phyloP scores from a whole-genome alignment of 2,888 invertebrate species.

The Cremastobaeus sp. region DNA sequence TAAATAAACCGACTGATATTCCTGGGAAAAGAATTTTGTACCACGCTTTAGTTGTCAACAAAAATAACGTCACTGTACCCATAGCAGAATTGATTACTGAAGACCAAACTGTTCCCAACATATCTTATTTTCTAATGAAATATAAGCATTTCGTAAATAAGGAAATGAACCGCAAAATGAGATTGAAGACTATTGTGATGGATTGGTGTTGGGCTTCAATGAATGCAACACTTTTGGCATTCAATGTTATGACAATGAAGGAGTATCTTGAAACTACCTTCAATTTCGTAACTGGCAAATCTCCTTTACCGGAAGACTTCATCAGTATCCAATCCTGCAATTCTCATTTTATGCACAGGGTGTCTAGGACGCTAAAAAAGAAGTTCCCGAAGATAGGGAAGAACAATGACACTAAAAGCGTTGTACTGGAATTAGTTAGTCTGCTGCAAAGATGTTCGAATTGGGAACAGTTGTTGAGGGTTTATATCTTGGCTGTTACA shows the following conservation, averaged over 20 bases:
- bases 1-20: not conserved
- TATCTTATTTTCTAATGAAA: slow-evolving; percentile 1
- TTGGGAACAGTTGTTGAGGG: not conserved
- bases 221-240: slow-evolving; percentile 5
- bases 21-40: slow-evolving; percentile 1
- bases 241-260: not conserved
- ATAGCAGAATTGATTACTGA: slow-evolving; percentile 21
- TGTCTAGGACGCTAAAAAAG: not conserved
- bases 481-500: not conserved
- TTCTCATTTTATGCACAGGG: slow-evolving; percentile 22
- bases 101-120: slow-evolving; percentile 5
- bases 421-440: slow-evolving; percentile 6
- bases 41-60: slow-evolving; percentile 15
- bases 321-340: slow-evolving; percentile 22
- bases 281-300: not conserved
- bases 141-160: slow-evolving; percentile 4
- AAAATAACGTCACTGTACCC: slow-evolving; percentile 9
- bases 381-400: not conserved
- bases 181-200: slow-evolving; percentile 18
- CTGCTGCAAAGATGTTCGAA: not conserved
- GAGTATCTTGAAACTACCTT: slow-evolving; percentile 11
- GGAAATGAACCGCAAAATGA: not conserved
- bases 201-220: slow-evolving; percentile 40
- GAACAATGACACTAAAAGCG: not conserved
- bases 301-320: slow-evolving; percentile 7